Evolutionary conservation across 1,140 invertebrate genomes (phyloP).

Genomic region (Chelonus insularis): DNA sequence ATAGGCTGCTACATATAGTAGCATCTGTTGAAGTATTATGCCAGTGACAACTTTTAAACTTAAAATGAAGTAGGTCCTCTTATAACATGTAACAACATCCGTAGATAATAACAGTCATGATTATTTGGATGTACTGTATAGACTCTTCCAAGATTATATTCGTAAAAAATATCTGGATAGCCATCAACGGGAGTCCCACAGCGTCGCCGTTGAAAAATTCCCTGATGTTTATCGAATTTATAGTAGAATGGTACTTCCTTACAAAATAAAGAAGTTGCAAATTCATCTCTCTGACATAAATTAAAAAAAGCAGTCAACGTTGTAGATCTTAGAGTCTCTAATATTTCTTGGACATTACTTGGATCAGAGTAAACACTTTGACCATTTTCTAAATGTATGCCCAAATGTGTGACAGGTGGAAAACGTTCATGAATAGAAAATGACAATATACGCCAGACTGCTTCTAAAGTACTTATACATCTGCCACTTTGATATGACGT

Average conservation of each 20-base stretch:
- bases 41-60: too few relatives aligned
- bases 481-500: slow-evolving; percentile 42
- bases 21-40: too few relatives aligned
- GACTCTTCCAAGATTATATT: slow-evolving; percentile 43
- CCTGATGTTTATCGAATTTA: slow-evolving; percentile 13
- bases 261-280: slow-evolving; percentile 40
- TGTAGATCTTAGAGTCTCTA: slow-evolving; percentile 26
- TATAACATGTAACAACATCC: slow-evolving; percentile 52
- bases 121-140: slow-evolving; percentile 51
- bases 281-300: slow-evolving; percentile 43
- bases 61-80: slow-evolving; percentile 50
- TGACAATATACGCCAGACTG: slow-evolving; percentile 54
- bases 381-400: slow-evolving; percentile 50
- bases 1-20: too few relatives aligned
- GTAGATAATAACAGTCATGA: slow-evolving; percentile 50
- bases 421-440: slow-evolving; percentile 53
- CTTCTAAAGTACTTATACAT: slow-evolving; percentile 48
- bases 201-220: slow-evolving; percentile 30
- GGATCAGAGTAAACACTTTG: slow-evolving; percentile 47
- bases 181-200: slow-evolving; percentile 33
- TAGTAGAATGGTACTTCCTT: slow-evolving; percentile 10
- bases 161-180: slow-evolving; percentile 35
- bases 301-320: slow-evolving; percentile 46
- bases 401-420: slow-evolving; percentile 53
- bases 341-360: slow-evolving; percentile 29